These are phyloP conservation scores for Argynnis bischoffii DNA, from an alignment of 2,888 invertebrate genomes.

Conservation along the genomic window DNA sequence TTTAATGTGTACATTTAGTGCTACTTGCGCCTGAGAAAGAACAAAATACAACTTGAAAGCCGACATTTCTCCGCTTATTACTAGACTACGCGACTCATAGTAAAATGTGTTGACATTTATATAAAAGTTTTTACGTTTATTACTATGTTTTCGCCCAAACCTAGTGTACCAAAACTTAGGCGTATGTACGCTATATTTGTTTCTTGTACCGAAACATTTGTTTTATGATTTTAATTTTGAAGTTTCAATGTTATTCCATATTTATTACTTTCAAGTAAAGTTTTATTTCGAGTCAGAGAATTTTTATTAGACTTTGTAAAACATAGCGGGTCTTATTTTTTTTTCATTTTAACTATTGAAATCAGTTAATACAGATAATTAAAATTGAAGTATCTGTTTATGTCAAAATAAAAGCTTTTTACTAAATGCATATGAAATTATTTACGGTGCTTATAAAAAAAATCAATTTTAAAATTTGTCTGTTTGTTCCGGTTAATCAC, in stretches of 20 bases:
- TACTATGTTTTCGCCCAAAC: conserved; percentile 47
- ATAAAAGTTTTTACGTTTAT: conserved; percentile 70
- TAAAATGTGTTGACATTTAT: conserved; percentile 40
- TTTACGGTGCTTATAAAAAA: too few relatives aligned
- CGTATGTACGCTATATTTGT: background rate
- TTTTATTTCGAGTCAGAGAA: background rate
- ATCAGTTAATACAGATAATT: too few relatives aligned
- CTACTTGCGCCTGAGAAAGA: background rate
- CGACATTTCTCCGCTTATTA: conserved; percentile 67
- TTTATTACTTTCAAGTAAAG: background rate
- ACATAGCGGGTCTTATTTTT: background rate
- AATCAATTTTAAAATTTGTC: too few relatives aligned
- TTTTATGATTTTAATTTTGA: conserved; percentile 7
- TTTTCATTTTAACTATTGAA: too few relatives aligned
- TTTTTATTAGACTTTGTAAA: background rate
- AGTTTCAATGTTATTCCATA: conserved; percentile 2
- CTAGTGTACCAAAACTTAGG: conserved; percentile 46
- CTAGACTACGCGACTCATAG: conserved; percentile 53
- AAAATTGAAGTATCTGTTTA: too few relatives aligned
- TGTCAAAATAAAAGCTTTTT: too few relatives aligned
- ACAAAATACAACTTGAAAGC: conserved; percentile 49
- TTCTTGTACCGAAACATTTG: background rate
- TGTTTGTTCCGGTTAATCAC: too few relatives aligned
- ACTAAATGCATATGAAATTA: too few relatives aligned
- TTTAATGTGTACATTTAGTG: background rate